A percentile compares a stretch with the other conserved stretches of the same genome.
phyloP scores from a whole-genome alignment of 2,113 vertebrate genomes.

The Sylvilagus bachmani region DNA sequence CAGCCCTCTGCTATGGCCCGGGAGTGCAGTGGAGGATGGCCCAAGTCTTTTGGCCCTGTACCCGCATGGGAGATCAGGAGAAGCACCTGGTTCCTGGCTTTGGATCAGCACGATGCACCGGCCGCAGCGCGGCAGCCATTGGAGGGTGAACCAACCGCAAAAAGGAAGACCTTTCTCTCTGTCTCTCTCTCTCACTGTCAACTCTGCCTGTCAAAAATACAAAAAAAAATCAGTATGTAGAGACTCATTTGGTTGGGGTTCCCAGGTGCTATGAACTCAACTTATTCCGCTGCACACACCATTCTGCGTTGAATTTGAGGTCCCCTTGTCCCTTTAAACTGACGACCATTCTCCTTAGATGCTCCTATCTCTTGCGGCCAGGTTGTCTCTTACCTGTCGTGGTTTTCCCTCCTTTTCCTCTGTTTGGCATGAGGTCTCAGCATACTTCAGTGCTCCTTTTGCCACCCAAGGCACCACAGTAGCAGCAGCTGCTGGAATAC shows the following conservation, averaged over 20 bases:
- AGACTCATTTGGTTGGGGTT: background rate
- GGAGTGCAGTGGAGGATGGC: too few relatives aligned
- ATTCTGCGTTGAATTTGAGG: background rate
- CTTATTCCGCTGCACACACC: background rate
- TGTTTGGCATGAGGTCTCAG: background rate
- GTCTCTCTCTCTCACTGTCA: too few relatives aligned
- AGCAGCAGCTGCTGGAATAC: background rate
- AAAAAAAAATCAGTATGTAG: too few relatives aligned
- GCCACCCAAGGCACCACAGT: background rate
- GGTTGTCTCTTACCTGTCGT: background rate
- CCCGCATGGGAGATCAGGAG: too few relatives aligned
- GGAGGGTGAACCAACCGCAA: too few relatives aligned
- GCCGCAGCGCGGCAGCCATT: too few relatives aligned
- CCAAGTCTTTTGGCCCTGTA: too few relatives aligned
- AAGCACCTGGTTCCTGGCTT: too few relatives aligned
- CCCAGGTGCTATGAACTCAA: background rate
- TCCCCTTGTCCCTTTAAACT: background rate
- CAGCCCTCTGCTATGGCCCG: too few relatives aligned
- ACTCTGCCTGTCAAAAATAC: too few relatives aligned
- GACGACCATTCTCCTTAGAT: background rate
- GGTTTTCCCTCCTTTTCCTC: background rate
- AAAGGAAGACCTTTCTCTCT: too few relatives aligned
- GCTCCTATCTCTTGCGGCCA: background rate
- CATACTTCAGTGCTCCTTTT: background rate
- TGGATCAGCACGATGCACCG: too few relatives aligned